Conservation (phyloP, 2,797 vertebrate genomes). For the Neosilurus hyrtlii region DNA sequence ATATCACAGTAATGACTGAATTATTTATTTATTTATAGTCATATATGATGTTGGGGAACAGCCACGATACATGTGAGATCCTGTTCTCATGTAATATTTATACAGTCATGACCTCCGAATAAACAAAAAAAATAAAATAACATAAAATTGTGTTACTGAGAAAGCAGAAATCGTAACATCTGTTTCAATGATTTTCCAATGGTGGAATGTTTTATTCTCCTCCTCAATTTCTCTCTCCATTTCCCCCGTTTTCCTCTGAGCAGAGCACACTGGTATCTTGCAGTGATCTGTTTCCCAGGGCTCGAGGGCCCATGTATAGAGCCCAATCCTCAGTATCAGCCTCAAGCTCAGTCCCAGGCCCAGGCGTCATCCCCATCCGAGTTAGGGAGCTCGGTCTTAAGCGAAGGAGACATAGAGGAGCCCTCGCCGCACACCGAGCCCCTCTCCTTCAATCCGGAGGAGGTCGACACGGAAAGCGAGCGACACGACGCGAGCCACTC, state of each 20-base stretch:
- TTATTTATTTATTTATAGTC: not conserved
- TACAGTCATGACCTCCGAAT: no score
- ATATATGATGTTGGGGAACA: not conserved
- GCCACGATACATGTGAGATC: not conserved
- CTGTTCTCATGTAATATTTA: not conserved
- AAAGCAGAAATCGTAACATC: constrained; percentile 57
- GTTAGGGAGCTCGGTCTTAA: constrained; percentile 61
- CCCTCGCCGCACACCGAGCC: constrained; percentile 29
- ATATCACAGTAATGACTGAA: not conserved
- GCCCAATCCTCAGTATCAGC: constrained; percentile 80
- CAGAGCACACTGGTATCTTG: constrained; percentile 98
- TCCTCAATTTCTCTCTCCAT: not conserved
- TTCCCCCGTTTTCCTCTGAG: not conserved
- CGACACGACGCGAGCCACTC: constrained; percentile 41
- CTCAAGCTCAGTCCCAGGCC: constrained; percentile 71
- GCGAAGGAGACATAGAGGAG: constrained; percentile 49
- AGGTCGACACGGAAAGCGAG: constrained; percentile 49
- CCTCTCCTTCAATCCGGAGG: constrained; percentile 30
- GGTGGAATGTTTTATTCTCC: constrained; percentile 36
- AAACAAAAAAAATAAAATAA: no score
- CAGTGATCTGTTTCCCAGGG: constrained; percentile 96
- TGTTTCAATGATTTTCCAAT: no score
- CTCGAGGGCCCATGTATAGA: constrained; percentile 78
- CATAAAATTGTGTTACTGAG: constrained; percentile 68
- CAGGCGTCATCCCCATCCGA: constrained; percentile 61